Evolutionary conservation across 2,888 invertebrate genomes (phyloP), one percentile per base, ranked within the genome.

Genomic region (Elysia crispata): DNA sequence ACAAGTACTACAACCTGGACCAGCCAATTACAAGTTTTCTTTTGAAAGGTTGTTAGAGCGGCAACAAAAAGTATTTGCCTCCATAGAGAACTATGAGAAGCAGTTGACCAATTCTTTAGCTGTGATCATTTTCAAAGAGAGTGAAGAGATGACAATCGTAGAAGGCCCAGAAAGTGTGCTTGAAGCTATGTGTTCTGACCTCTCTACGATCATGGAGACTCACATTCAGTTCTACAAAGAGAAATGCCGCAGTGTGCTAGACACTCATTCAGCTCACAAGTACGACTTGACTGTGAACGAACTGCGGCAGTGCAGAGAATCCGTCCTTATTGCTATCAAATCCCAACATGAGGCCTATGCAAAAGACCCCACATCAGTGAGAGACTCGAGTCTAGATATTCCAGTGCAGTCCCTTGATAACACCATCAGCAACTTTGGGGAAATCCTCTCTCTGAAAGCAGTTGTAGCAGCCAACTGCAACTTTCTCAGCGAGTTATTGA

Each of bases 41-140:
- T 86, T 84, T 80, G 80, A 86, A 31, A 84, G 86, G 73, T 82
- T 89, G 33, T 77, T 85, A 81, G 79, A 82, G 62, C 83, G 87
- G 73, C 85, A 86, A 76, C 83, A 84, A 76, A 81, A 78, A 67
- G 83, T 88, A 73, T 76, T 85, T 72, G 86, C 85, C 28, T 79
- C 87, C 30, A 83, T 87, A 30, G 84, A 87, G 78, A 83, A 83
- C 76, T 87, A 86, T 78, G 85, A 86, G 78, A 74, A 60, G 28
- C 82, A 84, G 73, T 79, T 84, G 70, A 69, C 83, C 6, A 76
- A 84, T 60, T 81, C 81, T 30, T 67, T 85, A 50, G 83, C 85
- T 69, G 79, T 82, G 70, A 83, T 84, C 62, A 83, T 85, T 41
- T 80, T 81, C 73, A 83, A 84, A 49, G 84, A 85, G 50, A 83